Evolutionary conservation across 2,113 vertebrate genomes (phyloP), one percentile per base, ranked within the genome.

Genomic region (Poecile atricapillus): DNA sequence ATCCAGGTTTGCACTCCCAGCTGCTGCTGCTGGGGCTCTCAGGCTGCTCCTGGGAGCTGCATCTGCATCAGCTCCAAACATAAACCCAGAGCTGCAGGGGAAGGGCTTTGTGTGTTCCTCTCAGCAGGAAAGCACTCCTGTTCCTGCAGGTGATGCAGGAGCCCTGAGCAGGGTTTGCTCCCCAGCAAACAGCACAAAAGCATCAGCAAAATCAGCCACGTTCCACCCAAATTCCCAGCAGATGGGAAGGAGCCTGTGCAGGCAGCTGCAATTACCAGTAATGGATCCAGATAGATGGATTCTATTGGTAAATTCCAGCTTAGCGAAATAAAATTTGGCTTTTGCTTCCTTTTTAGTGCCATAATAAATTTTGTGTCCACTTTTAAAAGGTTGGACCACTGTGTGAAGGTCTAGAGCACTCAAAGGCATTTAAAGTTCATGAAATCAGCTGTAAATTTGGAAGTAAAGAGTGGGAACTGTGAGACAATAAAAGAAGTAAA

Each of bases 261-360:
- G 6, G 46, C 25, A 44, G 9, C 63, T 77, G 74, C 75, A 83
- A 15, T 71, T 22, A 7, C 92, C 39, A n/a, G 37, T 67, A 84
- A 87, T 69, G 69, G 56, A 70, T 46, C 28, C 73, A 83, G 68
- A 75, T 41, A 67, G 25, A 83, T 37, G 60, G 78, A 68, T 87
- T 37, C 77, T 56, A 27, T 69, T 79, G 90, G 92, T 78, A 95
- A 94, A 94, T 93, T 69, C 89, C 87, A 89, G 49, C 80, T 71
- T 49, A 49, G 87, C 1, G 6, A 67, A 93, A 91, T 64, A 49
- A 76, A 95, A 93, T 74, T 82, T 71, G 52, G 44, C 71, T 68
- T 75, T 71, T 93, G 65, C 79, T 83, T 91, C 59, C 49, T 75
- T 88, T 95, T 96, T 71, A 96, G 44, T 93, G 64, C 56, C 10